Evolutionary conservation across 2,797 vertebrate species (phyloP), one percentile per base, ranked within the genome.

Genomic region (Lates japonicus): DNA sequence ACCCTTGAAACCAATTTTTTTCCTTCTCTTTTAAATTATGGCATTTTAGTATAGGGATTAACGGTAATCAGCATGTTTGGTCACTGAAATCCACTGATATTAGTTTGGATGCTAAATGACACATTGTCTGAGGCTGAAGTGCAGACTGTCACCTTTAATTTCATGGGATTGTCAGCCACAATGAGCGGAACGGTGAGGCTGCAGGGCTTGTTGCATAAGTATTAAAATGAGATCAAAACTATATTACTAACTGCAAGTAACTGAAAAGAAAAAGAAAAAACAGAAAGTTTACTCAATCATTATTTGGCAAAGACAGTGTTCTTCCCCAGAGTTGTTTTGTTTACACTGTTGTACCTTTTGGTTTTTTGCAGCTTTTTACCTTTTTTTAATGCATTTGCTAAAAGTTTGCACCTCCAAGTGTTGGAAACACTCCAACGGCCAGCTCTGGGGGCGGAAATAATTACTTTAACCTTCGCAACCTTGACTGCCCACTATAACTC

Each of bases 71-170:
- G 9, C 7, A 12, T 16, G 44, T 71, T 51, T 52, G 16, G 5
- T 17, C 2, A 8, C 14, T n/a, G 52, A 64, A 22, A 41, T 51
- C 61, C 61, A 62, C 20, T 37, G 49, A 20, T 33, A 16, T 48
- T 58, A 54, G 46, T 64, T 61, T 39, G 29, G 33, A 69, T 76
- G 16, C 7, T 33, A 52, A 63, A 46, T 78, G 35, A 57, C 70
- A 41, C 25, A 55, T 75, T 64, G 52, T 67, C 60, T 48, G 13
- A 54, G 63, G 61, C 12, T 68, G 20, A 57, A 81, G 46, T 72
- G 77, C 58, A 71, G 75, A 49, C 71, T 65, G 77, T 80, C 61
- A 72, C 33, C 73, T 78, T 67, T 37, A 71, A 74, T 78, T 80
- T 82, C 55, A 78, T 22, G 66, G 48, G 25, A 48, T 44, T 65